These are phyloP conservation scores for Corythaeola cristata DNA, from an alignment of 2,113 vertebrate genomes.

Conservation along the genomic window DNA sequence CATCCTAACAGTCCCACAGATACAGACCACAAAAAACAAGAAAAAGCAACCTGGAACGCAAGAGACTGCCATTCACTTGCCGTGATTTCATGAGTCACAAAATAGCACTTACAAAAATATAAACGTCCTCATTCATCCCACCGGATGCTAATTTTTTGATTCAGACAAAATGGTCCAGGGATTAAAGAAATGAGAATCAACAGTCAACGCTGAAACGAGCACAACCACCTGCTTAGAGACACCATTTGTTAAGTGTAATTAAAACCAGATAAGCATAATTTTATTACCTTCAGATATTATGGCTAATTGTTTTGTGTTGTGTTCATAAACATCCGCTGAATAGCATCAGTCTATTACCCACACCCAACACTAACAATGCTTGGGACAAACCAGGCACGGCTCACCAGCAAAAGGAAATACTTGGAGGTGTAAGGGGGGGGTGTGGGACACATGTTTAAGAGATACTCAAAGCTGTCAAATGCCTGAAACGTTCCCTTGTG, in stretches of 20 bases:
- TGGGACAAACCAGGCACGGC: background rate
- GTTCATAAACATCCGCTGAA: background rate
- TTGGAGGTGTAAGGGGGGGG: background rate
- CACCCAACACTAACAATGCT: background rate
- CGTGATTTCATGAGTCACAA: background rate
- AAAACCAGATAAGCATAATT: background rate
- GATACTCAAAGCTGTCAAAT: background rate
- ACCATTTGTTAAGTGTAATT: background rate
- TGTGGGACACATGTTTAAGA: background rate
- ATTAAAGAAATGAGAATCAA: background rate
- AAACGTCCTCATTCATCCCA: background rate
- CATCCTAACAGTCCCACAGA: background rate
- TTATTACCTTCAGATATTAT: background rate
- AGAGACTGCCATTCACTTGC: background rate
- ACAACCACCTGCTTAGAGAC: background rate
- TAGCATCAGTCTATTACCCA: background rate
- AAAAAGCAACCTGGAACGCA: background rate
- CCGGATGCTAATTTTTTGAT: background rate
- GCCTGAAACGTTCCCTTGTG: background rate
- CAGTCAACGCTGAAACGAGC: background rate
- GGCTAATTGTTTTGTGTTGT: background rate
- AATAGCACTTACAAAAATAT: background rate
- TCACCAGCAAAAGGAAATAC: background rate
- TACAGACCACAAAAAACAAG: accelerated
- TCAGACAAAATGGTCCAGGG: background rate